Base-by-base conservation (phyloP, 2,888 invertebrate genomes). In the Drosophila setosimentum region DNA sequence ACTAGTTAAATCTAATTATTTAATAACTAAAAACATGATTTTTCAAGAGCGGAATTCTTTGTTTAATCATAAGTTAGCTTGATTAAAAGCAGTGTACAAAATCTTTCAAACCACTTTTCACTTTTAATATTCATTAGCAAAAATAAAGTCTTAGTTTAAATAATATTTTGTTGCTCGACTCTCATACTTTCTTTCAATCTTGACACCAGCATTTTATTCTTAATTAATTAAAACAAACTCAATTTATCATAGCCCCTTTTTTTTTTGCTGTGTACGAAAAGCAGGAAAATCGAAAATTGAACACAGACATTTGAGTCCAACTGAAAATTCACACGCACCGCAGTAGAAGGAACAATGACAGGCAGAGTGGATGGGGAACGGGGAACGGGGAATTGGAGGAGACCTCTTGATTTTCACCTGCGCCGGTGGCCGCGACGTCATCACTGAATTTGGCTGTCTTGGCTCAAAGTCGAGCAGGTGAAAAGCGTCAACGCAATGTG, bases 321-420 rank as follows among this genome's bases (percentile, higher is more conserved):
- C 78, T 76, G 82, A 78, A 82, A 87, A 89, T 79, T 89, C 89
- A 85, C 85, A 85, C 85, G 87, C 85, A 89, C 69, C 45, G 40
- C 37, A 57, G 30, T n/a, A 32, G 40, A 42, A 30, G 27, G 29
- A 27, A 64, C 32, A 64, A 48, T 48, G 67, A 58, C 42, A 63
- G 51, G 40, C 54, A 37, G n/a, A 29, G 45, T 7, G 29, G 13
- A 16, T 0, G 30, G 13, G 11, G 53, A 35, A n/a, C n/a, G 33
- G 42, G 66, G 42, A 18, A 18, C 13, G 30, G 33, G n/a, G 37
- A 35, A 18, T 16, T 21, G 7, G 3, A 45, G 55, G 16, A 62
- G 62, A 21, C 16, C 59, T 67, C 72, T 68, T 73, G 72, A 69
- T 83, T 83, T 83, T 80, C 83, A 83, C 78, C 83, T 83, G 83